A percentile compares a stretch with the other conserved stretches of the same genome.
Evolutionary conservation across 2,113 vertebrate species (phyloP).

Genomic region (Pristiophorus japonicus): DNA sequence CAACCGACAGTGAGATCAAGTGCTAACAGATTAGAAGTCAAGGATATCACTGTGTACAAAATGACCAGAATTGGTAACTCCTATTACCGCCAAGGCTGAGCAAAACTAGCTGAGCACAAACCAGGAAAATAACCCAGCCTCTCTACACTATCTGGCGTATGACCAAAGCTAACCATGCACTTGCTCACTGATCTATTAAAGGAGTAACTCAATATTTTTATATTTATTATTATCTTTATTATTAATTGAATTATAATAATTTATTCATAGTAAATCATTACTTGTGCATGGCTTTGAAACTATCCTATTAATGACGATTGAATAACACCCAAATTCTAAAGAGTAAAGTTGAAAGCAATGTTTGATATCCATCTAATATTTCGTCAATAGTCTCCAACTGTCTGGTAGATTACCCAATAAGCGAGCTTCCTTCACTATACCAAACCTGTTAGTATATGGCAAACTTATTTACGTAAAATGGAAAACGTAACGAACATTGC

Average conservation of each 20-base stretch:
- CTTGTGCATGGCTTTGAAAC: background rate
- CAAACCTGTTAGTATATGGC: background rate
- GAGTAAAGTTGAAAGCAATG: background rate
- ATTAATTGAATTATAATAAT: too few species aligned
- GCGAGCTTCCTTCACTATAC: background rate
- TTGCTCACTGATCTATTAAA: background rate
- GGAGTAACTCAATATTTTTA: too few species aligned
- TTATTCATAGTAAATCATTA: background rate
- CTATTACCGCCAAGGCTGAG: background rate
- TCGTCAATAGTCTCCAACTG: background rate
- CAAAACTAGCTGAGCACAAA: background rate
- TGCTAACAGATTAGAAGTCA: background rate
- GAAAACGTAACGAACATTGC: background rate
- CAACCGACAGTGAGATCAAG: background rate
- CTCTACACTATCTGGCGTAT: too few species aligned
- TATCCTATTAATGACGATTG: too few species aligned
- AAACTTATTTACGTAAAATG: background rate
- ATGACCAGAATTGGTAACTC: background rate
- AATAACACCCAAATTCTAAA: background rate
- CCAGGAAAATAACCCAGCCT: background rate
- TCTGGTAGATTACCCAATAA: background rate
- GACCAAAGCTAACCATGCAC: too few species aligned
- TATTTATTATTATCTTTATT: too few species aligned
- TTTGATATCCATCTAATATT: background rate
- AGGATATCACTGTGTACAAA: too few species aligned